Conservation (phyloP, 2,888 invertebrate genomes). For the Chrysomela aeneicollis region DNA sequence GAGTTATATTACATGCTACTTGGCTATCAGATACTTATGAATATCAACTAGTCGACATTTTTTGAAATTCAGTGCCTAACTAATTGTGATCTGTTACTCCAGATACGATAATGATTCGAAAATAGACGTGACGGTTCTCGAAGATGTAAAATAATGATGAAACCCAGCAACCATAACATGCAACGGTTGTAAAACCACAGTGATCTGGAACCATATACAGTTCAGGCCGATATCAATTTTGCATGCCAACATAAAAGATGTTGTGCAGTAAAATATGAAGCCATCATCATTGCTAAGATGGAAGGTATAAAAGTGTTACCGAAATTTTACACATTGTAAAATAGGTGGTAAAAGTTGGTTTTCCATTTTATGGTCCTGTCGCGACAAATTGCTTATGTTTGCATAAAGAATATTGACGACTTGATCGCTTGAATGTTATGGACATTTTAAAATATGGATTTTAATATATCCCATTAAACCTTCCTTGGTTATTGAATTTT, state of each 20-base stretch:
- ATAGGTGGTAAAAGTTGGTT: conserved; percentile 41
- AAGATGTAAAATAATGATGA: background rate
- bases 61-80: too few species aligned
- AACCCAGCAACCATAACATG: background rate
- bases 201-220: conserved; percentile 42
- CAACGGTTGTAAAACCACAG: conserved; percentile 6
- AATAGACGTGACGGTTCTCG: too few species aligned
- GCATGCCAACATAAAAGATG: conserved; percentile 42
- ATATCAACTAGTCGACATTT: too few species aligned
- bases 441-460: conserved; percentile 17
- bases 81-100: too few species aligned
- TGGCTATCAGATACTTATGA: too few species aligned
- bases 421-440: conserved; percentile 13
- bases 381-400: conserved; percentile 27
- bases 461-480: conserved; percentile 7
- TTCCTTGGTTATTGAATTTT: background rate
- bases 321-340: conserved; percentile 46
- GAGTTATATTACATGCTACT: too few species aligned
- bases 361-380: conserved; percentile 19
- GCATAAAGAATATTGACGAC: conserved; percentile 14
- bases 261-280: conserved; percentile 36
- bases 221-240: conserved; percentile 31
- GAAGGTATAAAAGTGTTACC: conserved; percentile 34
- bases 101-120: too few species aligned
- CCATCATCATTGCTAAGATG: conserved; percentile 29